phyloP scores from a whole-genome alignment of 1,140 invertebrate species.

The Zaprionus ghesquierei region DNA sequence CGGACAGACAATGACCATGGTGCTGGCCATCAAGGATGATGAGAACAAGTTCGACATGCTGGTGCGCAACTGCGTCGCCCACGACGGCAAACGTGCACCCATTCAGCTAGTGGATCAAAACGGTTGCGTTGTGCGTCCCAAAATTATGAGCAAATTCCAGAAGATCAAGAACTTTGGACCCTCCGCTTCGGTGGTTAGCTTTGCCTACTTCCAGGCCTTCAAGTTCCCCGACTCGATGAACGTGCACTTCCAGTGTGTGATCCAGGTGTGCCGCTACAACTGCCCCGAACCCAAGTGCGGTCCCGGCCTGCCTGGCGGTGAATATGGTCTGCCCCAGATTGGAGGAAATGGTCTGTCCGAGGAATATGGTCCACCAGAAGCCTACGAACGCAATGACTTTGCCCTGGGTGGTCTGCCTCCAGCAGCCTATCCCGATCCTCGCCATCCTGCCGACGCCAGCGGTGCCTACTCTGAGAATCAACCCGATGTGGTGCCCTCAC shows the following conservation, averaged over 20 bases:
- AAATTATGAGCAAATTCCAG: constrained; percentile 97
- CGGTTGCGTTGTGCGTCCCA: constrained; percentile 95
- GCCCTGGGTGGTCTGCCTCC: constrained; percentile 89
- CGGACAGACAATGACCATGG: constrained; percentile 98
- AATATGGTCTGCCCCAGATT: constrained; percentile 88
- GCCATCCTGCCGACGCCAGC: constrained; percentile 89
- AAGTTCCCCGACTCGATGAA: constrained; percentile 99
- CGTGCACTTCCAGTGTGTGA: constrained; percentile 98
- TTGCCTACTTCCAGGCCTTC: constrained; percentile 98
- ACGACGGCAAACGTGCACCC: constrained; percentile 95
- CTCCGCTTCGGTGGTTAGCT: constrained; percentile 95
- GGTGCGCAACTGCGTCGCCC: constrained; percentile 96
- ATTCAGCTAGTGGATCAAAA: constrained; percentile 96
- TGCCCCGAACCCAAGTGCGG: constrained; percentile 95
- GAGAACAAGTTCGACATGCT: constrained; percentile 98
- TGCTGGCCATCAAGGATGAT: constrained; percentile 96
- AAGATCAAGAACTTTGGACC: constrained; percentile 98
- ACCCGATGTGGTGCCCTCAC: constrained; percentile 90
- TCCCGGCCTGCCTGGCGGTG: constrained; percentile 85
- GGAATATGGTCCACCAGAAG: constrained; percentile 87
- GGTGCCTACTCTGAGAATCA: constrained; percentile 92
- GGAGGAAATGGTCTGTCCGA: constrained; percentile 84
- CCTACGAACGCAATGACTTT: constrained; percentile 87
- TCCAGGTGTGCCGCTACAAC: constrained; percentile 96
- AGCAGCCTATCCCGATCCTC: constrained; percentile 90